Conservation (phyloP, 2,888 invertebrate species). For the Encarsia formosa region DNA sequence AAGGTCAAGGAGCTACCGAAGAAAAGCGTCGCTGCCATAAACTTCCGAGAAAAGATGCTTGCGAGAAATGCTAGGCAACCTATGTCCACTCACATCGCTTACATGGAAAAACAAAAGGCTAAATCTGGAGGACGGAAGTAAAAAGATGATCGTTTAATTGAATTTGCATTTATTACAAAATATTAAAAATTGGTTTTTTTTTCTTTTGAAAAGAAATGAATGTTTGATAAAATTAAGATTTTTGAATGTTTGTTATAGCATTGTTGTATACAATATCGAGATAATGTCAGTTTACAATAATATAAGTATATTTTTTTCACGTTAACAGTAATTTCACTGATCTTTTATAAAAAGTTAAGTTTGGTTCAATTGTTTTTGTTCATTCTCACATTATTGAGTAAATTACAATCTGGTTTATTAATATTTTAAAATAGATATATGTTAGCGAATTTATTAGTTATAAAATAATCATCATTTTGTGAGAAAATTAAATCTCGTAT, state of each 20-base stretch:
- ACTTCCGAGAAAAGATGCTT: slow-evolving; percentile 39
- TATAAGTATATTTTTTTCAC: not conserved
- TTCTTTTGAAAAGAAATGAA: not conserved
- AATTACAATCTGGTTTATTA: no score
- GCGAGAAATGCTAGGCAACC: slow-evolving; percentile 38
- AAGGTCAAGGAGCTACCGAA: slow-evolving; percentile 32
- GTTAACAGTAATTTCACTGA: not conserved
- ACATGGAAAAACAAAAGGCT: slow-evolving; percentile 37
- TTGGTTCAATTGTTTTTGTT: not conserved
- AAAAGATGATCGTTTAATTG: not conserved
- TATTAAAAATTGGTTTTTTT: not conserved
- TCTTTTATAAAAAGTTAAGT: not conserved
- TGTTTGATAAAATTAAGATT: not conserved
- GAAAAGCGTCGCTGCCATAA: slow-evolving; percentile 22
- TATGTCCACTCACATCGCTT: slow-evolving; percentile 35
- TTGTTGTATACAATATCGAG: not conserved
- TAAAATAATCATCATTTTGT: no score
- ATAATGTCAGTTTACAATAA: not conserved
- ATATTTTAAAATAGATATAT: no score
- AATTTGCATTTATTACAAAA: not conserved
- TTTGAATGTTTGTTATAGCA: not conserved
- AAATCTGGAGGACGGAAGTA: slow-evolving; percentile 1
- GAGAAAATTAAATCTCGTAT: no score
- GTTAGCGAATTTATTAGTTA: no score
- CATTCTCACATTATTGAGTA: not conserved